Evolutionary conservation across 2,113 vertebrate species (phyloP), one percentile per base, ranked within the genome.

Genomic region (Nyctereutes procyonoides): DNA sequence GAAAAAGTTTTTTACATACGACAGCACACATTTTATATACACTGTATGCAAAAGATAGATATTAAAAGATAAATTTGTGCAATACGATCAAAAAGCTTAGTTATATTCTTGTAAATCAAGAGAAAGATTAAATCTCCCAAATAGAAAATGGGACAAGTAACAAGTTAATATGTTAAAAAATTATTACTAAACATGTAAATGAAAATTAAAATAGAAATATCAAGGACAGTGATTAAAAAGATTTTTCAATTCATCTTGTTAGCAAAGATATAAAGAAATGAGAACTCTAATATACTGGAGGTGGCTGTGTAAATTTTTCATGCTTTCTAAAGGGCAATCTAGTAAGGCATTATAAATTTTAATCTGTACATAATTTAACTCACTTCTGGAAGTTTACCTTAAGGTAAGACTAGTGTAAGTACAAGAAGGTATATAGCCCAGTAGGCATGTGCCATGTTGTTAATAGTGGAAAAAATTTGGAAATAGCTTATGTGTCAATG

Each of bases 401-500:
- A 92, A 67, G 63, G 24, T 62, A 95, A 83, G 55, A 51, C n/a
- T 10, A 91, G 55, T 58, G 3, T 5, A 79, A 81, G 38, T 74
- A 11, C 65, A 80, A 6, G 15, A 73, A 87, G 73, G 71, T 65
- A 8, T 92, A 38, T 74, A 88, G 63, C 5, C 28, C 35, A 58
- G 6, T 56, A 74, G 73, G 12, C 35, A 58, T 67, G 13, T 32
- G 16, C 22, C 22, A 56, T 89, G 35, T 80, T 96, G 17, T 12
- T 89, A 92, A 93, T 38, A 89, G 92, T 28, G 35, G 77, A 86
- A 93, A 93, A 86, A 38, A 4, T 20, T 5, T 93, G 80, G 58
- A 94, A 93, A 90, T 38, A 97, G 32, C 48, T 94, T 89, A 97
- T 97, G 88, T 95, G 69, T 92, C 93, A 94, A 79, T 90, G 90